Evolutionary conservation across 2,113 vertebrate genomes (phyloP).

Genomic region (Pseudorhombus dupliciocellatus): DNA sequence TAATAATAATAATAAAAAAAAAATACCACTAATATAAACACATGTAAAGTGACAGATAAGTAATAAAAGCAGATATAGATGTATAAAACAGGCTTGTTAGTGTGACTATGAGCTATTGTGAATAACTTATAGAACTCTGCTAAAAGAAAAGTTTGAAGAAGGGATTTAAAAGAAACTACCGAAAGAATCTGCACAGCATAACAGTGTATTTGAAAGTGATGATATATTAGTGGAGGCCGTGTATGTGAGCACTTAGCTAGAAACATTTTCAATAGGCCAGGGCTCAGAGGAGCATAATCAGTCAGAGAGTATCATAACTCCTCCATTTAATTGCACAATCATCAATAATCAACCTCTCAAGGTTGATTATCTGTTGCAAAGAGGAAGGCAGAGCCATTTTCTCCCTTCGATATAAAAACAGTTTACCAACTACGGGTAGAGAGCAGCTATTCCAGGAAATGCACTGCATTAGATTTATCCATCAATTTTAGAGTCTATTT

Average conservation of each 20-base stretch:
- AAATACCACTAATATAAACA: too few relatives aligned
- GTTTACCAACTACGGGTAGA: conserved; percentile 6
- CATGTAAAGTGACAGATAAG: too few relatives aligned
- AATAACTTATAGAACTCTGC: too few relatives aligned
- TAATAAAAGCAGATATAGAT: too few relatives aligned
- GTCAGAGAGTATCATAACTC: conserved; percentile 31
- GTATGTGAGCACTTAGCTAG: background rate
- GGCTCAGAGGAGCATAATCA: conserved; percentile 38
- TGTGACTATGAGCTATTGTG: too few relatives aligned
- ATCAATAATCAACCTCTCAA: background rate
- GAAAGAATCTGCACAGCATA: background rate
- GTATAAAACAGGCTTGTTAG: too few relatives aligned
- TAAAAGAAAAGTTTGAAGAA: too few relatives aligned
- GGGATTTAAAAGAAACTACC: too few relatives aligned
- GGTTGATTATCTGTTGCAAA: conserved; percentile 2
- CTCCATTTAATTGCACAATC: conserved; percentile 25
- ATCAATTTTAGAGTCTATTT: background rate
- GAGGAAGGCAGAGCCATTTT: too few relatives aligned
- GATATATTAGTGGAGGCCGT: background rate
- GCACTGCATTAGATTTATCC: background rate
- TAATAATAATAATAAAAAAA: too few relatives aligned
- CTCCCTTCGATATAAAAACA: background rate
- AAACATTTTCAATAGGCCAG: background rate
- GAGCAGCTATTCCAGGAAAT: background rate
- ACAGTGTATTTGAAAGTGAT: background rate